Conservation (phyloP, 37 sponge, comb jelly and placozoan genomes). For the Agelas oroides region DNA sequence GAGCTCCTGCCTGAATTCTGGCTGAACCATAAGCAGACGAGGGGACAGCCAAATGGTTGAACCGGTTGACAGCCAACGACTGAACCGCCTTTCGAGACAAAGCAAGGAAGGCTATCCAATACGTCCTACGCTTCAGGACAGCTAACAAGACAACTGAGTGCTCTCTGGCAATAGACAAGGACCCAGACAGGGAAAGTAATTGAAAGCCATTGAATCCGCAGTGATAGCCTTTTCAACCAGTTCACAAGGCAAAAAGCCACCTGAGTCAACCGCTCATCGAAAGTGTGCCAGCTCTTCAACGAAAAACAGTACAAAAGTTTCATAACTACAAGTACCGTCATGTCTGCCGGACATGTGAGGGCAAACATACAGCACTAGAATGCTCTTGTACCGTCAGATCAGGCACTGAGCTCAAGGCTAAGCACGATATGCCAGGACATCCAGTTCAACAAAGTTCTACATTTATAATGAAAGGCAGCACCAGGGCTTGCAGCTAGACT, state of each 20-base stretch:
- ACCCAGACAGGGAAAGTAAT: neutral
- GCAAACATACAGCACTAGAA: no score
- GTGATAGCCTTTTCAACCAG: neutral
- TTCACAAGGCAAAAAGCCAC: no score
- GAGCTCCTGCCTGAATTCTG: slow-evolving; percentile 20
- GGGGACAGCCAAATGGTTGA: neutral
- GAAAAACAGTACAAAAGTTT: no score
- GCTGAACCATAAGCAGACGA: neutral
- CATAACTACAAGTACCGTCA: neutral
- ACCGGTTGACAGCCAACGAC: neutral
- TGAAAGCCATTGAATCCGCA: neutral
- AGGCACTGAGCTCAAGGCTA: no score
- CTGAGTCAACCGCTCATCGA: neutral
- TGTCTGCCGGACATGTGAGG: no score
- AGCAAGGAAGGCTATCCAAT: neutral
- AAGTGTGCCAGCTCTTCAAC: no score
- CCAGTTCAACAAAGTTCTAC: no score
- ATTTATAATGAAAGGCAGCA: no score
- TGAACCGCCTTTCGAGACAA: neutral
- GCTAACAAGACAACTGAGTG: neutral
- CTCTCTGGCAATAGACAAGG: neutral
- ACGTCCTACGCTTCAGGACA: neutral
- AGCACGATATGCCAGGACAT: no score
- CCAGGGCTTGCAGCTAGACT: no score
- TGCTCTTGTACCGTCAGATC: no score